Percentiles rank a stretch among this genome's conserved stretches.
phyloP scores from a whole-genome alignment of 2,113 vertebrate species.

The Spizaetus ornatus region DNA sequence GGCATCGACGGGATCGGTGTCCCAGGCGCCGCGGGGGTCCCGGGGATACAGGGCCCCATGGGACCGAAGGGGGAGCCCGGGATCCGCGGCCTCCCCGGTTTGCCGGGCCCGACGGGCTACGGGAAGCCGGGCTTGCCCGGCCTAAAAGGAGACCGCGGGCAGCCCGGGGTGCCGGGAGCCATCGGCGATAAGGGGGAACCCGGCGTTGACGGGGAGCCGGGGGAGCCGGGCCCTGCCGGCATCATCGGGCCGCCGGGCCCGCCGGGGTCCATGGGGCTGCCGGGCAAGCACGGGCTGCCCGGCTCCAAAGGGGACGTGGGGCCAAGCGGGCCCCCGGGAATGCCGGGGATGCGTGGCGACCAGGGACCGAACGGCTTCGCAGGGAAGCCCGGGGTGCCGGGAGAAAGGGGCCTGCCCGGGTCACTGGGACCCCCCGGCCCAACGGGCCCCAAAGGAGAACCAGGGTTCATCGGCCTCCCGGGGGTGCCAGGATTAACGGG shows the following conservation, averaged over 20 bases:
- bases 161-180: slow-evolving; percentile 79
- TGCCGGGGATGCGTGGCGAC: slow-evolving; percentile 87
- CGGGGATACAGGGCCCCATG: slow-evolving; percentile 80
- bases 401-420: slow-evolving; percentile 89
- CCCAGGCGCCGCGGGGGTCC: slow-evolving; percentile 82
- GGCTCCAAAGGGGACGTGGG: slow-evolving; percentile 90
- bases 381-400: slow-evolving; percentile 87
- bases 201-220: slow-evolving; percentile 81
- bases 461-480: slow-evolving; percentile 85
- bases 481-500: slow-evolving; percentile 86
- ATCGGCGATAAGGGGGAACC: slow-evolving; percentile 88
- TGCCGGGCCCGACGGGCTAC: slow-evolving; percentile 86
- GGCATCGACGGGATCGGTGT: slow-evolving; percentile 84
- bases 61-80: slow-evolving; percentile 91
- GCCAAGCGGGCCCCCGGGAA: slow-evolving; percentile 83
- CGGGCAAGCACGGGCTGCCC: slow-evolving; percentile 88
- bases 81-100: slow-evolving; percentile 80
- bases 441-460: slow-evolving; percentile 90
- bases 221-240: slow-evolving; percentile 83
- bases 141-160: slow-evolving; percentile 90
- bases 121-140: slow-evolving; percentile 90
- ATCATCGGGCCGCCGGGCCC: slow-evolving; percentile 82
- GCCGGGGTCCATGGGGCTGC: slow-evolving; percentile 90
- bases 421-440: slow-evolving; percentile 83
- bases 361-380: slow-evolving; percentile 84